Evolutionary conservation across 2,797 vertebrate genomes (phyloP), one percentile per base, ranked within the genome.

Genomic region (Orestias chungarensis): DNA sequence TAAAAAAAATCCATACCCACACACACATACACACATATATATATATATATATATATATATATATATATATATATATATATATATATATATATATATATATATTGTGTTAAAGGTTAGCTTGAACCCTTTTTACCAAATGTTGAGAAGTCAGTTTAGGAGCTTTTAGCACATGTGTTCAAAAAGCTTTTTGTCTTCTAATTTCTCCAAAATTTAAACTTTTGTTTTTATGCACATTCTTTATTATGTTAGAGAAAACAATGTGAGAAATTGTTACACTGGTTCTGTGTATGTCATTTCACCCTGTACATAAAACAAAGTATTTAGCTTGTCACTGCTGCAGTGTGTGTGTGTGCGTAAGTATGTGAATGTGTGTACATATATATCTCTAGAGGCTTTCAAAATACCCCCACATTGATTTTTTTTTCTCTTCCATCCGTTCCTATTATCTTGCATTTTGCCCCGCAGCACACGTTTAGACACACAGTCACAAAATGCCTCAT

Each of bases 371-470:
- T 49, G 47, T 62, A 49, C 31, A 25, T 61, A 54, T 59, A 55
- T 70, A 52, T 82, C 64, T 79, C 81, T 77, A 0, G 12, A 79
- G 79, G 82, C 83, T 83, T 79, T 86, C 72, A 78, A 78, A 87
- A 87, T 85, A 77, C 77, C 84, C 88, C 79, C 82, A 89, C 88
- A 90, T 91, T 67, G 82, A 90, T 92, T 91, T 87, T 82, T 52
- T 66, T 68, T 81, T 82, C 80, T 83, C 83, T 72, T 74, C 66
- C 84, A 83, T 85, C 69, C 80, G 42, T 82, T 61, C 80, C 90
- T 88, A 88, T 89, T 88, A 87, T 92, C 88, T 90, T 86, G 80
- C 87, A 82, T 92, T 91, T 87, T 87, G 80, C 87, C 87, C 85
- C 79, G 70, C 73, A 85, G 84, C 82, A 80, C 83, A 85, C 74